phyloP scores from a whole-genome alignment of 2,888 invertebrate genomes.

The Mermis nigrescens region DNA sequence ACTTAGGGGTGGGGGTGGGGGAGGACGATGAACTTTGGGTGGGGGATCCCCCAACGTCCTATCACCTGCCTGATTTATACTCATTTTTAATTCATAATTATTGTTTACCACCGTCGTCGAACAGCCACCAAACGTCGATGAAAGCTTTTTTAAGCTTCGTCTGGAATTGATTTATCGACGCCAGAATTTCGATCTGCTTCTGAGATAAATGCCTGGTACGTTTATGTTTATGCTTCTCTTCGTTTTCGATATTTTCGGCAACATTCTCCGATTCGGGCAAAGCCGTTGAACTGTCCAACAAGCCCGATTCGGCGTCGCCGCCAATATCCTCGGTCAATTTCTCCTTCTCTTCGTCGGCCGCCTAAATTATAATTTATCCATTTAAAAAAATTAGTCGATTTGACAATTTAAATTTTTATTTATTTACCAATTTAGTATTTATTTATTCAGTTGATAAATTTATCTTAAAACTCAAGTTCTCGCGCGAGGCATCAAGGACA shows the following conservation, averaged over 20 bases:
- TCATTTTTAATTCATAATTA: too few species aligned
- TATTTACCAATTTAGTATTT: too few species aligned
- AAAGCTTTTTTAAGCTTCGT: constrained; percentile 22
- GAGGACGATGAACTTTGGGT: too few species aligned
- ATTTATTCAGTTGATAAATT: too few species aligned
- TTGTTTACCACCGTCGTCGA: constrained; percentile 70
- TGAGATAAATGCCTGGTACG: background rate
- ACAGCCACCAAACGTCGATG: constrained; percentile 71
- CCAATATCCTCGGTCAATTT: background rate
- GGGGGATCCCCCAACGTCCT: too few species aligned
- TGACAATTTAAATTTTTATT: too few species aligned
- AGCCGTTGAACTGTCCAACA: background rate
- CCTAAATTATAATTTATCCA: too few species aligned
- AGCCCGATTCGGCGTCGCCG: background rate
- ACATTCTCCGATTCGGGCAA: background rate
- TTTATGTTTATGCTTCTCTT: background rate
- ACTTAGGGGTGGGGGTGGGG: too few species aligned
- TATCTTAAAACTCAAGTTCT: too few species aligned
- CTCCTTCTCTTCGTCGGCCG: background rate
- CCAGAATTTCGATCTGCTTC: constrained; percentile 24
- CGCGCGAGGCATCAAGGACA: too few species aligned
- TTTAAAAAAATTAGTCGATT: too few species aligned
- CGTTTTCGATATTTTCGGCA: background rate
- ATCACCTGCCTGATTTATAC: too few species aligned
- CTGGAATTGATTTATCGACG: constrained; percentile 28